Base-by-base conservation (phyloP, 2,888 invertebrate species). In the Ophraella communa region DNA sequence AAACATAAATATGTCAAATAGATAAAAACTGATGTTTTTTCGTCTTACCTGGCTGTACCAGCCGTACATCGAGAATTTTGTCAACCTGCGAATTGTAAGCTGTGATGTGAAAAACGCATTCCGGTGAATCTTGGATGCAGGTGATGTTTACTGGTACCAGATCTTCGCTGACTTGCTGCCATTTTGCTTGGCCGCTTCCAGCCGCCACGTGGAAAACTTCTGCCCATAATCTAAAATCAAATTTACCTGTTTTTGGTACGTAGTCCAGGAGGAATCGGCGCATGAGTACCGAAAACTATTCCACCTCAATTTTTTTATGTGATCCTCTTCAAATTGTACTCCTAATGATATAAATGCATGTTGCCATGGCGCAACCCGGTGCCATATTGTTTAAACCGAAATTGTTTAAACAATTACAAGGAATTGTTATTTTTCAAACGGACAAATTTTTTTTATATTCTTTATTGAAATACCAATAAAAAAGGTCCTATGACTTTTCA, bases 61-160 rank as follows among this genome's bases (percentile, higher is more conserved):
- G 92, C 87, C 95, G 92, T 71, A 97, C 96, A 82, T 98, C 98
- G 77, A 98, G 90, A 77, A 98, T 96, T 87, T 97, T 98, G 86
- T 98, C 97, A 80, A 98, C 97, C 84, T 98, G 96, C 79, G 96
- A 94, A 87, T 97, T 98, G 88, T 98, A 98, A 77, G 98, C 98
- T 78, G 97, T 97, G 85, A 98, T 95, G 87, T 98, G 98, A 85
- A 97, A 98, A 83, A 97, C 92, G 83, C 95, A 95, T 85, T 95
- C 95, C 55, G 97, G 96, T 69, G 94, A 93, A 84, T 97, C 96
- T 85, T 96, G 94, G 81, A 97, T 93, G 86, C 97, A 97, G 75
- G 96, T 95, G 85, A 98, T 96, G 87, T 97, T 97, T 75, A 98
- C 96, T 62, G 98, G 98, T 74, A 98, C 98, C 83, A 98, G 89